phyloP scores from a whole-genome alignment of 2,113 vertebrate genomes.

The Ptilorrhoa leucosticta region DNA sequence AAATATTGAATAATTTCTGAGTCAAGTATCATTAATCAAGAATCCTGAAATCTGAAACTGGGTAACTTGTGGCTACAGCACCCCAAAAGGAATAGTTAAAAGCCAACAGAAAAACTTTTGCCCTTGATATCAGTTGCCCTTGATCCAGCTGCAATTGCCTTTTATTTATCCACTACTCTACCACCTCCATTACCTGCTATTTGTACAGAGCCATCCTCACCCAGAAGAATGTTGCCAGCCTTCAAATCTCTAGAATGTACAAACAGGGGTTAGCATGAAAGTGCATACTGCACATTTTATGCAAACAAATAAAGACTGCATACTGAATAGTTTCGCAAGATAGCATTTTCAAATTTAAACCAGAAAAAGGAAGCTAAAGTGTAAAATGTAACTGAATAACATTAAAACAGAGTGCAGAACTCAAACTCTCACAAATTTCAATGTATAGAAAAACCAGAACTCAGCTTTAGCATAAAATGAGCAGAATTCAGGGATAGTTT shows the following conservation, averaged over 20 bases:
- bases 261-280: neutral
- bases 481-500: neutral
- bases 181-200: slow-evolving; percentile 87
- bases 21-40: neutral
- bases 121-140: neutral
- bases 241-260: slow-evolving; percentile 88
- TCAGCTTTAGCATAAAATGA: neutral
- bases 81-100: neutral
- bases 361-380: neutral
- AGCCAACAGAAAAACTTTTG: neutral
- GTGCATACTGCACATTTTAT: neutral
- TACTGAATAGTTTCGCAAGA: neutral
- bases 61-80: neutral
- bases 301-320: neutral
- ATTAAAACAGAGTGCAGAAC: neutral
- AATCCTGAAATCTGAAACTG: neutral
- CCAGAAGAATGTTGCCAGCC: slow-evolving; percentile 97
- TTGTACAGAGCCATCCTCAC: slow-evolving; percentile 96
- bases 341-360: neutral
- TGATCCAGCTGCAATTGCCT: neutral
- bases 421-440: neutral
- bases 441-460: neutral
- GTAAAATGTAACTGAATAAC: neutral
- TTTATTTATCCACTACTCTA: neutral
- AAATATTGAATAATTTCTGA: neutral